Percentiles rank a stretch among this genome's conserved stretches.
Evolutionary conservation across 2,113 vertebrate species (phyloP).

Genomic region (Pseudorhombus dupliciocellatus): DNA sequence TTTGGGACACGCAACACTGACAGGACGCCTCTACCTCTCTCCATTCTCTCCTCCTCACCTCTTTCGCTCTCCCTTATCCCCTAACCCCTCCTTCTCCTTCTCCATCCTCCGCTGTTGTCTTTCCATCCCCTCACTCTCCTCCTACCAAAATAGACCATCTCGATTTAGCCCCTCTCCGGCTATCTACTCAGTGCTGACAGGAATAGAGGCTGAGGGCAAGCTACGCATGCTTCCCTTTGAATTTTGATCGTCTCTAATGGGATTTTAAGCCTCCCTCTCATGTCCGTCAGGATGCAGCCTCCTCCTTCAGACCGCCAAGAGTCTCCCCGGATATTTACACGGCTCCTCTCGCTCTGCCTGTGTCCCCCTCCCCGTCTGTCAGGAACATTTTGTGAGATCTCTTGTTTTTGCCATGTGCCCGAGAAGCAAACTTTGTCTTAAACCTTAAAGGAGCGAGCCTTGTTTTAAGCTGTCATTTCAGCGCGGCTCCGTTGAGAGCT

Average conservation of each 20-base stretch:
- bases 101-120: conserved; percentile 43
- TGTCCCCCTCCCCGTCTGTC: conserved; percentile 4
- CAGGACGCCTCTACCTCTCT: conserved; percentile 32
- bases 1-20: conserved; percentile 43
- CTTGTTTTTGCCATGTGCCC: not conserved
- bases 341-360: conserved; percentile 24
- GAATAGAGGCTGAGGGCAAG: conserved; percentile 72
- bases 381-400: conserved; percentile 26
- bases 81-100: not conserved
- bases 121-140: conserved; percentile 54
- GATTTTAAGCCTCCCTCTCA: conserved; percentile 65
- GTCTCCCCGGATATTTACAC: conserved; percentile 24
- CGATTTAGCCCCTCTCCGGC: conserved; percentile 63
- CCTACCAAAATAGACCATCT: conserved; percentile 69
- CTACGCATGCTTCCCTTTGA: conserved; percentile 60
- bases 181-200: conserved; percentile 64
- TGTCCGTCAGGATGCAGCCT: conserved; percentile 62
- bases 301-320: conserved; percentile 35
- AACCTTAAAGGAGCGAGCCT: not conserved
- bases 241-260: conserved; percentile 73
- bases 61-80: not conserved
- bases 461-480: conserved; percentile 2
- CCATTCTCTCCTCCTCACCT: conserved; percentile 14
- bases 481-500: conserved; percentile 20
- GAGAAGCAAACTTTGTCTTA: not conserved